Evolutionary conservation across 2,888 invertebrate genomes (phyloP).

Genomic region (Dilophus febrilis): DNA sequence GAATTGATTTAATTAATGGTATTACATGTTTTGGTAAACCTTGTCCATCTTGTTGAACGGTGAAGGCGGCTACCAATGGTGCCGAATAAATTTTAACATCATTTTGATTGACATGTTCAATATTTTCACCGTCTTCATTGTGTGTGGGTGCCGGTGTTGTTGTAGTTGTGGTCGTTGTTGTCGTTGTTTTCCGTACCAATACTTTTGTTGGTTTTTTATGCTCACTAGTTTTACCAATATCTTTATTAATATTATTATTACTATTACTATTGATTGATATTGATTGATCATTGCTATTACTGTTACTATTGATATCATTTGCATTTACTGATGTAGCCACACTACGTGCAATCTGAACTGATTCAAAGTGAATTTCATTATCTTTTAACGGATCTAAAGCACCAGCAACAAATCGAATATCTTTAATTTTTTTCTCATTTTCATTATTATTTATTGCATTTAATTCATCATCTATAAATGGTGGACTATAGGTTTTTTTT

Average conservation of each 20-base stretch:
- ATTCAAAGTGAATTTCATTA: slow-evolving; percentile 31
- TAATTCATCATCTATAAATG: slow-evolving; percentile 9
- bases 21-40: slow-evolving; percentile 66
- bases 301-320: slow-evolving; percentile 22
- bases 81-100: slow-evolving; percentile 68
- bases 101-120: slow-evolving; percentile 45
- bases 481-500: slow-evolving; percentile 6
- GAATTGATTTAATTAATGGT: slow-evolving; percentile 42
- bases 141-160: slow-evolving; percentile 49
- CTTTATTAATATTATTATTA: slow-evolving; percentile 18
- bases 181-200: slow-evolving; percentile 16
- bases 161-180: slow-evolving; percentile 37
- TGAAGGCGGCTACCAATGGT: slow-evolving; percentile 68
- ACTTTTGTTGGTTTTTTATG: background rate
- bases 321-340: slow-evolving; percentile 20
- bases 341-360: slow-evolving; percentile 26
- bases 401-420: no score
- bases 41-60: slow-evolving; percentile 63
- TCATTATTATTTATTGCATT: slow-evolving; percentile 20
- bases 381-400: slow-evolving; percentile 27
- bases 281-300: background rate
- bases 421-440: slow-evolving; percentile 31
- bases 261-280: slow-evolving; percentile 18
- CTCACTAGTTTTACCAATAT: slow-evolving; percentile 13
- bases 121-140: slow-evolving; percentile 48